These are phyloP conservation scores for Polydrusus cervinus DNA, from an alignment of 2,888 invertebrate species.

Conservation along the genomic window DNA sequence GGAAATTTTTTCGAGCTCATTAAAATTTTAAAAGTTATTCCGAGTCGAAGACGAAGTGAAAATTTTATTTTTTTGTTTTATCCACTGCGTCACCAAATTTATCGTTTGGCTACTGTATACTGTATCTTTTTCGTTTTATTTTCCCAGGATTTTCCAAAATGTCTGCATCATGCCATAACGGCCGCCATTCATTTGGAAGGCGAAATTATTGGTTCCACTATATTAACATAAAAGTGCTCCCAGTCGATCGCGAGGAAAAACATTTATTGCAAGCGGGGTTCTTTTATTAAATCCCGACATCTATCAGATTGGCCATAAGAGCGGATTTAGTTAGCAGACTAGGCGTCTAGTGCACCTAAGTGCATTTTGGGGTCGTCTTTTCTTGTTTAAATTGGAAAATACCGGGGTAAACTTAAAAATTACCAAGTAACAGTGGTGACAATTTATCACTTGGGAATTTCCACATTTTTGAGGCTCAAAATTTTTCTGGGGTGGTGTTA, in stretches of 20 bases:
- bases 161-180: slow-evolving; percentile 49
- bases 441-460: too few relatives aligned
- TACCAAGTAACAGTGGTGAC: neutral
- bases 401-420: slow-evolving; percentile 35
- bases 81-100: too few relatives aligned
- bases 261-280: slow-evolving; percentile 65
- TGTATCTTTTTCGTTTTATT: too few relatives aligned
- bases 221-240: slow-evolving; percentile 56
- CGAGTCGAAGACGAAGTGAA: too few relatives aligned
- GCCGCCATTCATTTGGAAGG: slow-evolving; percentile 54
- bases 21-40: too few relatives aligned
- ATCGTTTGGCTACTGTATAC: too few relatives aligned
- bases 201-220: slow-evolving; percentile 56
- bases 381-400: slow-evolving; percentile 42
- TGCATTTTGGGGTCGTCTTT: slow-evolving; percentile 60
- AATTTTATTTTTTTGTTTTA: too few relatives aligned
- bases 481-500: too few relatives aligned
- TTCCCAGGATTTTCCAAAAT: neutral
- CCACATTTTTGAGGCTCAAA: too few relatives aligned
- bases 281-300: slow-evolving; percentile 68
- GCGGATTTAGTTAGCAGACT: slow-evolving; percentile 63
- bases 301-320: slow-evolving; percentile 66
- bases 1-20: too few relatives aligned
- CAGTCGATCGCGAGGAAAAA: slow-evolving; percentile 59
- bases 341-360: slow-evolving; percentile 66